Evolutionary conservation across 2,888 invertebrate species (phyloP), one percentile per base, ranked within the genome.

Genomic region (Drosophila eohydei): DNA sequence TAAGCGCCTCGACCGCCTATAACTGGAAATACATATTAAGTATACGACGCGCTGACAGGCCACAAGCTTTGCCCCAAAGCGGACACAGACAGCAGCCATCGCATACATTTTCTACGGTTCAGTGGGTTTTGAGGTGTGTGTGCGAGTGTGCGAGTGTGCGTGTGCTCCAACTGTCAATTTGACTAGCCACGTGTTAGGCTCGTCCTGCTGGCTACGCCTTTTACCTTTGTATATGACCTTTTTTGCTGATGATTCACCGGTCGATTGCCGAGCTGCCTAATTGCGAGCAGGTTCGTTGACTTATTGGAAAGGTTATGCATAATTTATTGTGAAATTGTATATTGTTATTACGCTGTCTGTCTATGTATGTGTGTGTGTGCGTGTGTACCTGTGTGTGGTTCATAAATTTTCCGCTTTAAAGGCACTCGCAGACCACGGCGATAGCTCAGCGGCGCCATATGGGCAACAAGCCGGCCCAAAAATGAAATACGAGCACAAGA

Each of bases 11-110:
- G 74, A 66, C 70, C 81, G 85, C 70, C 83, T 77, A 84, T 84
- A 87, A 88, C 88, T 88, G 80, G 79, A 89, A 78, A 88, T 71
- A 81, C 88, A 87, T 73, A 80, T 89, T 88, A 88, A 89, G 89
- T 74, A 84, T 89, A 84, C 84, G 85, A 63, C 68, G 71, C 76
- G 82, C 56, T 88, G 88, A 72, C 88, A 84, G 75, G 60, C 70
- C 67, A 26, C 63, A 61, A 38, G 52, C 54, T 54, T 50, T 38
- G 52, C 40, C 52, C 52, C 57, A 74, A 71, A 72, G 48, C 59
- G 62, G 64, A 72, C 55, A 59, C 51, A 64, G 43, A 32, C 60
- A 34, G 55, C 60, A 28, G 26, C 59, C 60, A 59, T 14, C 44
- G 38, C 32, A 78, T 44, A 69, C 54, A 38, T 48, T 63, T 48